Conservation (phyloP, 2,113 vertebrate species). For the Anser brachyrhynchus region DNA sequence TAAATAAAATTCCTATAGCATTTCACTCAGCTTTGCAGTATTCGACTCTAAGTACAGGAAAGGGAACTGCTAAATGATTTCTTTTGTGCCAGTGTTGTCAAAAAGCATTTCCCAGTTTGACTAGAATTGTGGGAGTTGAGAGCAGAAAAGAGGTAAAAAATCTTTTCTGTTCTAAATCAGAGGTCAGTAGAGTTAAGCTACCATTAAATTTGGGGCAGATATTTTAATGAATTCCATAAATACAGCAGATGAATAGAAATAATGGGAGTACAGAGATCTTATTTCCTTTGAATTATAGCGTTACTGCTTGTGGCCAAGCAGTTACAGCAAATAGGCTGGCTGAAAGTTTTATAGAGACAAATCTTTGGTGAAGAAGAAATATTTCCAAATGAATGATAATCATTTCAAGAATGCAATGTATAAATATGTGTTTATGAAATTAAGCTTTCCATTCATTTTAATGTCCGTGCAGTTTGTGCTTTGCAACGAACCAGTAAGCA, state of each 20-base stretch:
- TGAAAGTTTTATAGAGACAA: background rate
- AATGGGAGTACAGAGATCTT: background rate
- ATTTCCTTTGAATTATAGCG: background rate
- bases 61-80: background rate
- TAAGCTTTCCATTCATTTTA: background rate
- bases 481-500: background rate
- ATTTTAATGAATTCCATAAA: conserved; percentile 33
- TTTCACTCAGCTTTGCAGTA: conserved; percentile 17
- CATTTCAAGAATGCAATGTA: background rate
- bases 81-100: conserved; percentile 16
- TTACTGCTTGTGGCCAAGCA: background rate
- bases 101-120: conserved; percentile 35
- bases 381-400: background rate
- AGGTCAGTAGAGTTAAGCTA: conserved; percentile 30
- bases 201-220: background rate
- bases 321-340: background rate
- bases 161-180: background rate
- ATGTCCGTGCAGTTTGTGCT: background rate
- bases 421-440: background rate
- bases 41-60: conserved; percentile 45
- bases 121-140: background rate
- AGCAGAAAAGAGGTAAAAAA: background rate
- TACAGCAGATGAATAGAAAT: background rate
- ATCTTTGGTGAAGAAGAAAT: background rate
- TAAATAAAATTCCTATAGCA: background rate